Conservation (phyloP, 2,888 invertebrate species). For the Bimastos eiseni region DNA sequence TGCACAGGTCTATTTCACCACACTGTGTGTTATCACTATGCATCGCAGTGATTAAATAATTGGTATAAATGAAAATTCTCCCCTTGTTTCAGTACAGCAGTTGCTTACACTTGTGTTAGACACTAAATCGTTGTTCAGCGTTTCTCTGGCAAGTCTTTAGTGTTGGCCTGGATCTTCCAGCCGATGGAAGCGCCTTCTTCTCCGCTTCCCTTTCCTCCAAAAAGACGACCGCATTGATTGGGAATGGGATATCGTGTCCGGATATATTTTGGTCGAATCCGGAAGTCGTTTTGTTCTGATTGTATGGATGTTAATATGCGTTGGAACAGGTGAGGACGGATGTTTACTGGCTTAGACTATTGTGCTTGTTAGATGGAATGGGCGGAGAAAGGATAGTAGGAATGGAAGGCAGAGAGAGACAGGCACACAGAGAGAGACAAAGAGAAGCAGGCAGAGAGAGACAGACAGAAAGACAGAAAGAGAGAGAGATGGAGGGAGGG, state of each 20-base stretch:
- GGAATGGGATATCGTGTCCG: neutral
- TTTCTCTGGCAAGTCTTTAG: neutral
- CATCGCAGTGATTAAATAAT: neutral
- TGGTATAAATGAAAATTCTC: neutral
- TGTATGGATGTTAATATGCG: neutral
- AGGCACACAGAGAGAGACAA: too few species aligned
- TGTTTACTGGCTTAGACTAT: neutral
- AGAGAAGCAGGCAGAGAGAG: too few species aligned
- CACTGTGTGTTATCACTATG: neutral
- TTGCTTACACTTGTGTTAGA: neutral
- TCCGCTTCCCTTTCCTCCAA: neutral
- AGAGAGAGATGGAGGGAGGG: too few species aligned
- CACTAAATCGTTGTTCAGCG: neutral
- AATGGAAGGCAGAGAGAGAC: too few species aligned
- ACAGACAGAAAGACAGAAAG: too few species aligned
- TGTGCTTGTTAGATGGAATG: neutral
- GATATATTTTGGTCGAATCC: neutral
- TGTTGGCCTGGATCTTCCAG: neutral
- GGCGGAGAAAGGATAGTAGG: too few species aligned
- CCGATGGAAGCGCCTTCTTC: neutral
- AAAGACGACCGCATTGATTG: neutral
- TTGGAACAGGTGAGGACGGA: neutral
- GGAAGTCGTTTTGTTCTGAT: neutral
- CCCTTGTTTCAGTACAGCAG: neutral
- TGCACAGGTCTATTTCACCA: neutral